Evolutionary conservation across 1,140 invertebrate genomes (phyloP), one percentile per base, ranked within the genome.

Genomic region (Brachionus manjavacas): DNA sequence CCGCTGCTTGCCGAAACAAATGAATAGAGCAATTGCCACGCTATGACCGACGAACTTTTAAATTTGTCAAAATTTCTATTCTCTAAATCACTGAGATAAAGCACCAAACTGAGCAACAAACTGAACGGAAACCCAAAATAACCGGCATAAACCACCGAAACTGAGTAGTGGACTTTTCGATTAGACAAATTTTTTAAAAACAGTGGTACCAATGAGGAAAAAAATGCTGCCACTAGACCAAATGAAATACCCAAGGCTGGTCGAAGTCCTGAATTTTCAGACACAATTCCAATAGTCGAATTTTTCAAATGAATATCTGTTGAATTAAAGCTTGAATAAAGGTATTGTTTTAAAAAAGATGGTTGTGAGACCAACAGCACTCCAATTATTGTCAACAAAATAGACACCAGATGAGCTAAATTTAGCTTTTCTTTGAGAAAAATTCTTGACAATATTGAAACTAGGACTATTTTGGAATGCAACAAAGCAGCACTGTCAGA

Each of bases 121-220:
- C 52, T 64, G 16, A 43, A 64, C 52, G 79, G 79, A 14, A 81
- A 14, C 4, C 79, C 79, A 25, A 81, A 80, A 81, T 64, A 81
- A 25, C 79, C 43, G 3, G 79, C 79, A 68, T 81, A 81, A 12
- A 68, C 43, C 66, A 81, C 60, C 11, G 79, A 23, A 12, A 81
- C n/a, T 46, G 79, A 81, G 41, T 64, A 68, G 25, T 81, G 79
- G n/a, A 81, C 79, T 43, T 81, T 81, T 12, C 31, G 49, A 64
- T 80, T 80, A 4, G 52, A 25, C n/a, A 81, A 68, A 23, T 81
- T 81, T 81, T 81, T 81, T 43, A 81, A n/a, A 16, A 81, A 41
- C 3, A 81, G 20, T 25, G 64, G 52, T 9, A 81, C 49, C 16
- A 81, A n/a, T 25, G 79, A 41, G 7, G 79, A 81, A 41, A 60